Evolutionary conservation across 2,888 invertebrate genomes (phyloP), one percentile per base, ranked within the genome.

Genomic region (Helleia helle): DNA sequence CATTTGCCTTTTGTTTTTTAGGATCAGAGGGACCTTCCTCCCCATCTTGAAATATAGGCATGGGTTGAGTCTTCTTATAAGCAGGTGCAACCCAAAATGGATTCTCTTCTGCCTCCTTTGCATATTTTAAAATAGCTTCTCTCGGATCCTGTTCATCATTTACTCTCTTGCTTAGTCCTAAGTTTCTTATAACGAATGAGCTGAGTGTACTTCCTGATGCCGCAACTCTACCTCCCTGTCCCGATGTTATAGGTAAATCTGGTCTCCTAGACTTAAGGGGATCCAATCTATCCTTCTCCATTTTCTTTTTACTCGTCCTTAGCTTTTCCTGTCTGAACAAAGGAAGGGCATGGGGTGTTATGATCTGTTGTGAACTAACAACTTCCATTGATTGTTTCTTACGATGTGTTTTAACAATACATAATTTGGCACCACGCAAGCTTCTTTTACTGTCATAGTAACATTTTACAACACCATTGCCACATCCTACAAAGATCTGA

Each of bases 71-170:
- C 58, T 91, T 93, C 36, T 91, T 89, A 60, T 96, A 96, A 1
- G 96, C 96, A 0, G 96, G 96, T 0, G 96, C 91, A 25, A 96
- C 94, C 97, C 97, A 99, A 65, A 96, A 97, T 0, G 98, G 98
- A 86, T 98, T 95, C 63, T 97, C 95, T 36, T 89, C 97, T 0
- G 97, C 98, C 1, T 96, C 96, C 63, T 97, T 95, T 0, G 98
- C 98, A 68, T 91, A 97, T 52, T 96, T 93, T 42, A 98, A 79
- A 51, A 99, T 96, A 1, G 98, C 98, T 59, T 96, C 97, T 37
- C 98, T 87, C 0, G 98, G 97, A 85, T 99, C 97, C 55, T 93
- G 93, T 64, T 95, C 95, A 65, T 96, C 96, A 58, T 96, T 93
- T 0, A 96, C 92, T 31, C 94, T 87, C 56, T 97, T 96, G 62